Base-by-base conservation (phyloP, 2,888 invertebrate species). In the Drosophila anomelani region DNA sequence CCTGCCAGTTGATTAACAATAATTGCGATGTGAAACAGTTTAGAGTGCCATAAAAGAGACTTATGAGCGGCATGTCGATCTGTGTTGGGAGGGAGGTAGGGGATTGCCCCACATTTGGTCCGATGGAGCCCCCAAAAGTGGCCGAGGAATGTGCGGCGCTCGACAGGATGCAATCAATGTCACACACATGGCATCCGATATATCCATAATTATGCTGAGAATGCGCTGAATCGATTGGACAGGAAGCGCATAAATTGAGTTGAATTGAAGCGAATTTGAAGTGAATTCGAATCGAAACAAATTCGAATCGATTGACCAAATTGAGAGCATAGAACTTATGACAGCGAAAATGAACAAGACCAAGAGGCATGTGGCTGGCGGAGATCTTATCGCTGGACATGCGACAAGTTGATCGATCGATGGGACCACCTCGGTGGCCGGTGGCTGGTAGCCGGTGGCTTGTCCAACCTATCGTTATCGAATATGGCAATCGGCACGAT, bases 141-240 rank as follows among this genome's bases (percentile, higher is more conserved):
- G 69, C 29, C 34, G 10, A 39, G 29, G 70, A 69, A 70, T 68
- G 44, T 69, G 51, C 13, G 38, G 29, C 41, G 34, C 20, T 29
- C 39, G 29, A 64, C 84, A 83, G 84, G 84, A 80, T 83, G 84
- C 77, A 47, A 61, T 80, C 81, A 80, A 82, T 82, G 77, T 36
- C 80, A 76, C 13, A 69, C 26, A 55, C 5, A 46, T 32, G 49
- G 49, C 49, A 46, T 47, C 36, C 41, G 69, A 44, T 43, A 44
- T 20, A 41, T 23, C 3, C 56, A 47, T 26, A 70, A 75, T 68
- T 54, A 55, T 29, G 39, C 39, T 49, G 60, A 74, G 68, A 80
- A 79, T 81, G 58, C 55, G 64, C 10, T 53, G 9, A 73, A 69
- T 85, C 60, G 77, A 82, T 72, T 75, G 80, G 70, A 82, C 82